Percentiles rank a stretch among this genome's conserved stretches.
These are phyloP conservation scores for Psettodes erumei DNA, from an alignment of 2,113 vertebrate genomes.

Conservation along the genomic window DNA sequence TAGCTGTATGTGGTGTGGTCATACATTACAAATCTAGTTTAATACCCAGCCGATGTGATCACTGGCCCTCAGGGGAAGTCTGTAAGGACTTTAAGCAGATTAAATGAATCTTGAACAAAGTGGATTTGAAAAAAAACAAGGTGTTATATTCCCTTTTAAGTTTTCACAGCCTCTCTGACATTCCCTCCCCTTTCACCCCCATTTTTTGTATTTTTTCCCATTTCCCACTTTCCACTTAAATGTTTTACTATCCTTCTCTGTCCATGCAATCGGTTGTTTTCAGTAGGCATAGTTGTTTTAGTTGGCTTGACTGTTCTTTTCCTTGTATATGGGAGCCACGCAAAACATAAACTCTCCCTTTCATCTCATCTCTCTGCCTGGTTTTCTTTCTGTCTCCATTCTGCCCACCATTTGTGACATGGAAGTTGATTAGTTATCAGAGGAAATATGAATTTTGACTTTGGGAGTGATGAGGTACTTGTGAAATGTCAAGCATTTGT, in stretches of 20 bases:
- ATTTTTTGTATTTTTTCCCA: not conserved
- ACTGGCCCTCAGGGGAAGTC: constrained; percentile 1
- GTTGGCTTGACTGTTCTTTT: too few species aligned
- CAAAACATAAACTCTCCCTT: constrained; percentile 5
- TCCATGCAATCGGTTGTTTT: not conserved
- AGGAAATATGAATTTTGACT: constrained; percentile 1
- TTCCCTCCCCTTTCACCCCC: not conserved
- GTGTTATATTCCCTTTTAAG: constrained; percentile 44
- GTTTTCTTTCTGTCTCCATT: constrained; percentile 12
- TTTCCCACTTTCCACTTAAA: not conserved
- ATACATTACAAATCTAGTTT: constrained; percentile 34
- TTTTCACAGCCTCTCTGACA: constrained; percentile 10
- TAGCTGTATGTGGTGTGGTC: not conserved
- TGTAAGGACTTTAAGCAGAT: constrained; percentile 49
- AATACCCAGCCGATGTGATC: constrained; percentile 27
- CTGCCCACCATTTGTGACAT: constrained; percentile 15
- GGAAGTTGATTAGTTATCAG: not conserved
- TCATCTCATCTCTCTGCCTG: constrained; percentile 15
- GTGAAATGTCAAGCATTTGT: constrained; percentile 8
- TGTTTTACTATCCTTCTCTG: not conserved
- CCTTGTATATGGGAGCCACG: not conserved
- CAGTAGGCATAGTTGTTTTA: too few species aligned
- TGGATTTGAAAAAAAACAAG: constrained; percentile 20
- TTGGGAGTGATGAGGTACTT: constrained; percentile 12
- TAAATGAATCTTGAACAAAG: constrained; percentile 28